Evolutionary conservation across 1,140 invertebrate species (phyloP), one percentile per base, ranked within the genome.

Genomic region (Microplitis mediator): DNA sequence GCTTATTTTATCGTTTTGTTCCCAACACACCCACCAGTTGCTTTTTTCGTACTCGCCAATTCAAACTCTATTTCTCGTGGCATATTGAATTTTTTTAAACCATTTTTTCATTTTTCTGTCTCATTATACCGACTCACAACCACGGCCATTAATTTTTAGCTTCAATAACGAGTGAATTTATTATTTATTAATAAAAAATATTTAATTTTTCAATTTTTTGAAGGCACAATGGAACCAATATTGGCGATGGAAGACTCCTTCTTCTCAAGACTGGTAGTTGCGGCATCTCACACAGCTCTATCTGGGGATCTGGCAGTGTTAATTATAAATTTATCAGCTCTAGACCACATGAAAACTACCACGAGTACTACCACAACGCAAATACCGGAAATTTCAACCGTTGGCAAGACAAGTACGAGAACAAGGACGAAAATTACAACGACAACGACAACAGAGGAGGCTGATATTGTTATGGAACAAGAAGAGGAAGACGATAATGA

Each of bases 301-400:
- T 91, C 91, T 56, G 91, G 91, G 35, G 91, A 92, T 76, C 86
- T 93, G 16, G 89, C 89, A 65, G 87, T 92, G 58, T 83, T 86
- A 72, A 88, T 92, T 50, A 69, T 83, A 35, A 81, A 83, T 52
- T 77, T 82, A 62, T 75, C 77, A 31, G 52, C 72, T 14, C 36
- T 63, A 52, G 71, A 61, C 9, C 64, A 67, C 56, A 68, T 61
- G 68, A 63, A 71, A 69, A 60, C 70, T 3, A 58, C 54, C 16
- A 71, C 73, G 11, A 54, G 68, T 39, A 72, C 51, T 39, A 72
- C 51, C 52, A 31, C 74, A 68, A 60, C 39, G 6, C 72, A 50
- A 73, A 65, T 2, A 68, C 73, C n/a, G n/a, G 66, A 69, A 23
- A 69, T 64, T 31, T 72, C 50, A 52, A 76, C 68, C 14, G 67